Conservation (phyloP, 2,888 invertebrate species). For the Willowsia nigromaculata region DNA sequence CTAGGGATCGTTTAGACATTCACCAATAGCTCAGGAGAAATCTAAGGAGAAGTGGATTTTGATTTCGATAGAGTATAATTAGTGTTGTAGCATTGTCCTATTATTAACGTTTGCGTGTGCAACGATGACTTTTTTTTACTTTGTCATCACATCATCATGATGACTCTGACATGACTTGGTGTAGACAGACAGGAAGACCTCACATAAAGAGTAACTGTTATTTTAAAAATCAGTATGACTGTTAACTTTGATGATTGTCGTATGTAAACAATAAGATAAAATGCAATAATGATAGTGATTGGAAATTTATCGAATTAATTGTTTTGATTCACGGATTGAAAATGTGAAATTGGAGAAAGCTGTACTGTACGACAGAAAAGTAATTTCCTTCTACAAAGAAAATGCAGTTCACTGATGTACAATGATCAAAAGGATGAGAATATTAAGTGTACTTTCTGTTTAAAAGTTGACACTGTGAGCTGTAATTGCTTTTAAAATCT, state of each 20-base stretch:
- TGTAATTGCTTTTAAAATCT: no score
- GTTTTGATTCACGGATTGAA: neutral
- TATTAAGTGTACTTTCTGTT: no score
- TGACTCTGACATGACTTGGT: conserved; percentile 17
- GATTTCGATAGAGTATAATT: conserved; percentile 2
- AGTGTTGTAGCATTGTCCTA: neutral
- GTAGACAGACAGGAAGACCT: conserved; percentile 16
- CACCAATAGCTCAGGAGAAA: neutral
- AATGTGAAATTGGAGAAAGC: conserved; percentile 29
- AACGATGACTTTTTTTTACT: neutral
- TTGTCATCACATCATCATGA: neutral
- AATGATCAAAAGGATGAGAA: no score
- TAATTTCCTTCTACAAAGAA: neutral
- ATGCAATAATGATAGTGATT: conserved; percentile 14
- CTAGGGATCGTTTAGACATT: neutral
- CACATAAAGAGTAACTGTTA: neutral
- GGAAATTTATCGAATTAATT: neutral
- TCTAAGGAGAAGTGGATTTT: neutral
- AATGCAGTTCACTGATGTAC: neutral
- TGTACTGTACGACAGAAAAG: neutral
- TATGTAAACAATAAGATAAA: neutral
- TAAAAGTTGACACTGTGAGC: no score
- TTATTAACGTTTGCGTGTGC: neutral
- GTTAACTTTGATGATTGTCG: neutral
- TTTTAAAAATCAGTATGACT: neutral